A percentile compares a stretch with the other conserved stretches of the same genome.
phyloP scores from a whole-genome alignment of 2,797 vertebrate genomes.

The Myotis findleyi region DNA sequence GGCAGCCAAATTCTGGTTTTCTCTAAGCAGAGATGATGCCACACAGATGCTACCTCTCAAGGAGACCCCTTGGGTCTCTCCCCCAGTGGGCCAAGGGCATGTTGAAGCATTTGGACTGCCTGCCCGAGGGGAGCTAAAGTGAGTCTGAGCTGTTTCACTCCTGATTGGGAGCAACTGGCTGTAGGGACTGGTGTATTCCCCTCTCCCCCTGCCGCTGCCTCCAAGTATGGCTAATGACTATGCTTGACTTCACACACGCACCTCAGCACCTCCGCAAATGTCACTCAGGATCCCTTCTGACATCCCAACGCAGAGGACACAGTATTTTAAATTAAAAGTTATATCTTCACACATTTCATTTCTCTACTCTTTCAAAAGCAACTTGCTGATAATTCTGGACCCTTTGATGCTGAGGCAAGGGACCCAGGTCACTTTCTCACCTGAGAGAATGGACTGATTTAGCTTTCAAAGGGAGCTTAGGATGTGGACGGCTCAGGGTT shows the following conservation, averaged over 20 bases:
- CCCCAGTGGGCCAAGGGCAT: background rate
- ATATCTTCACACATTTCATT: constrained; percentile 23
- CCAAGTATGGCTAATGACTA: constrained; percentile 60
- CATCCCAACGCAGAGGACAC: constrained; percentile 40
- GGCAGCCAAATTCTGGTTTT: background rate
- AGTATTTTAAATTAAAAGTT: constrained; percentile 70
- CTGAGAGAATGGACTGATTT: background rate
- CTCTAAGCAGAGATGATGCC: background rate
- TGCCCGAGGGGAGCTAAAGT: background rate
- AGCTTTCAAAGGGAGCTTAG: background rate
- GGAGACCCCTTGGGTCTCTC: background rate
- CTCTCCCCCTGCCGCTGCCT: background rate
- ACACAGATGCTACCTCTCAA: background rate
- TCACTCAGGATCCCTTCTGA: constrained; percentile 67
- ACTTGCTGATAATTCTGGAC: constrained; percentile 36
- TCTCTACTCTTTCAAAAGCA: constrained; percentile 60
- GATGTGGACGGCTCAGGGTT: background rate
- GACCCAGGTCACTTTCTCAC: background rate
- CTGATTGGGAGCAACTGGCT: background rate
- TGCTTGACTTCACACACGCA: background rate
- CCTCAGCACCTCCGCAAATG: constrained; percentile 53
- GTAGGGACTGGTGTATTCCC: background rate
- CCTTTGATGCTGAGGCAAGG: constrained; percentile 57
- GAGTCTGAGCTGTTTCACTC: background rate
- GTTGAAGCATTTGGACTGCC: background rate